phyloP scores from a whole-genome alignment of 2,888 invertebrate species.

The Erebia palarica region DNA sequence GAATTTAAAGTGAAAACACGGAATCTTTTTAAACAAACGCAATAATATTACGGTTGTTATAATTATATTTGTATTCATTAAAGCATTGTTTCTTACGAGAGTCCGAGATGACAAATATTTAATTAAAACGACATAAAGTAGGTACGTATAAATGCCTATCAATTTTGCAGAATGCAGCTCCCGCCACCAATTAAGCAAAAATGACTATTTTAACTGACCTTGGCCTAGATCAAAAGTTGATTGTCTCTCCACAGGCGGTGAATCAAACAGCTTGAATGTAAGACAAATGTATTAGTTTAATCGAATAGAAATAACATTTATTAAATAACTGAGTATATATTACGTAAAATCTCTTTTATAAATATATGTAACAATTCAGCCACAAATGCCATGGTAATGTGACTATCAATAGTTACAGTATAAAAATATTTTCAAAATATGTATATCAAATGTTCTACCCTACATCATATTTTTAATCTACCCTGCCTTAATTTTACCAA shows the following conservation, averaged over 20 bases:
- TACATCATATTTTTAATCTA: too few relatives aligned
- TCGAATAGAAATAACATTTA: slow-evolving; percentile 7
- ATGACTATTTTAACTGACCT: slow-evolving; percentile 57
- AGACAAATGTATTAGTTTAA: slow-evolving; percentile 31
- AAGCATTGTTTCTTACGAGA: background rate
- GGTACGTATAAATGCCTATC: background rate
- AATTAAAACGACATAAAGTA: too few relatives aligned
- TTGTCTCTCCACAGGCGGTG: slow-evolving; percentile 57
- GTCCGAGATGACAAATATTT: background rate
- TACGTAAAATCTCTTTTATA: background rate
- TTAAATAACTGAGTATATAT: background rate
- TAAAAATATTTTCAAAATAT: too few relatives aligned
- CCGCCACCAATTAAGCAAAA: slow-evolving; percentile 52
- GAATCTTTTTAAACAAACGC: background rate
- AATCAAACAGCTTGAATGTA: slow-evolving; percentile 54
- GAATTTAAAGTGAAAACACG: too few relatives aligned
- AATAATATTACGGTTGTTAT: background rate
- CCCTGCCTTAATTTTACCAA: too few relatives aligned
- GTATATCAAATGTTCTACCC: too few relatives aligned
- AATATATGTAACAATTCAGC: background rate
- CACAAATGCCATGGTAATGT: background rate
- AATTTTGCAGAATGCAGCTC: slow-evolving; percentile 22
- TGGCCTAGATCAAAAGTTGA: slow-evolving; percentile 51
- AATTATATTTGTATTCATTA: background rate
- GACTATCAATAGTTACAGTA: too few relatives aligned